These are phyloP conservation scores for Chloebia gouldiae DNA, from an alignment of 2,113 vertebrate species.

Conservation along the genomic window DNA sequence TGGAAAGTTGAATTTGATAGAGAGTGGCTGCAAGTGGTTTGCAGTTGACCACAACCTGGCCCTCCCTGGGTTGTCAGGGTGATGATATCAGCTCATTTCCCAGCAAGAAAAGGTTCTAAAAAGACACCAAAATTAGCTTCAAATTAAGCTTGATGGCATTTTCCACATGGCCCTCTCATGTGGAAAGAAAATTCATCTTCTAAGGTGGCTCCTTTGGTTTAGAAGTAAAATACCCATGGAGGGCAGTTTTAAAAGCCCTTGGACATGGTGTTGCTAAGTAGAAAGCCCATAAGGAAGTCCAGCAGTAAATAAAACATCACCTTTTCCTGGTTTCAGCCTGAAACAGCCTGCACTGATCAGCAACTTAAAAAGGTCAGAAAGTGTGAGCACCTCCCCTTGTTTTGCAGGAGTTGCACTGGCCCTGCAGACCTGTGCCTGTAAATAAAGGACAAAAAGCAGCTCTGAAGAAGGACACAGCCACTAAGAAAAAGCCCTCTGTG, in stretches of 20 bases:
- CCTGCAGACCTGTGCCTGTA: not conserved
- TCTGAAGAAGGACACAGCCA: not conserved
- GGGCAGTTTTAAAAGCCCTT: not conserved
- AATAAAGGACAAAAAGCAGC: not conserved
- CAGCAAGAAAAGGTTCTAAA: not conserved
- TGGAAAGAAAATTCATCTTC: not conserved
- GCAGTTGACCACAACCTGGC: not conserved
- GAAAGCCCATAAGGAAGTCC: not conserved
- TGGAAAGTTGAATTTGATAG: not conserved
- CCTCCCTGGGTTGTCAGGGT: not conserved
- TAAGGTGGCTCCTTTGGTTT: not conserved
- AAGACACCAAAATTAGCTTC: not conserved
- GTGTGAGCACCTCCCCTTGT: not conserved
- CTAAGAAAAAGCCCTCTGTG: constrained; percentile 7
- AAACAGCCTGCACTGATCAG: not conserved
- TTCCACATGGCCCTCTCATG: not conserved
- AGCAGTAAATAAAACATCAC: not conserved
- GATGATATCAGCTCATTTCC: not conserved
- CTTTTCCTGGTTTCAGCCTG: not conserved
- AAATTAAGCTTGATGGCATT: not conserved
- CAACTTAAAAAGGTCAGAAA: not conserved
- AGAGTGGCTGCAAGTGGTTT: not conserved
- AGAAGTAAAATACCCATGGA: not conserved
- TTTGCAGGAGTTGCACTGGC: not conserved
- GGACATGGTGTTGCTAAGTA: not conserved